Percentiles rank a stretch among this genome's conserved stretches.
Evolutionary conservation across 2,113 vertebrate species (phyloP).

Genomic region (Scomber scombrus): DNA sequence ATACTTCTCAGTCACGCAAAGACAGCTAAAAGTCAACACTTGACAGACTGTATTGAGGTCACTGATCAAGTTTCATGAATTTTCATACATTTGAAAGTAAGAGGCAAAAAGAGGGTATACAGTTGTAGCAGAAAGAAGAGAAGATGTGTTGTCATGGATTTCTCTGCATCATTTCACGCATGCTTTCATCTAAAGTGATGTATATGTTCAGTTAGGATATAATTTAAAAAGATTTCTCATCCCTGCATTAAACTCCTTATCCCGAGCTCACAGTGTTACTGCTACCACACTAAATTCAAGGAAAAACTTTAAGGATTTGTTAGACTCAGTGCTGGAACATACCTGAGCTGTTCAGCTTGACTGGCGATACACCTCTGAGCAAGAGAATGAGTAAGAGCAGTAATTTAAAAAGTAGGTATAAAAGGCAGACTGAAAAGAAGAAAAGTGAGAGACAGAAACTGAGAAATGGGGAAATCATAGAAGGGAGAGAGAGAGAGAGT

Average conservation of each 20-base stretch:
- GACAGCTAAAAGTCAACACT: not conserved
- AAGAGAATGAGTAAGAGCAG: not conserved
- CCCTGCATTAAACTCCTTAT: not conserved
- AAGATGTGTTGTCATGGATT: not conserved
- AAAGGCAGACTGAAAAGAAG: not conserved
- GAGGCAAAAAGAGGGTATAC: not conserved
- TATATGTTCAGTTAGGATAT: not conserved
- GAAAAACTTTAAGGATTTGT: conserved; percentile 3
- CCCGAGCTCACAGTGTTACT: not conserved
- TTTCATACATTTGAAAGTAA: not conserved
- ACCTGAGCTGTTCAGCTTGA: not conserved
- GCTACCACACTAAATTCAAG: accelerated
- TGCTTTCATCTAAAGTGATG: not conserved
- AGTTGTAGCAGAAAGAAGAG: not conserved
- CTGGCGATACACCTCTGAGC: not conserved
- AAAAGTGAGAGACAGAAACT: not conserved
- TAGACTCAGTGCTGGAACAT: not conserved
- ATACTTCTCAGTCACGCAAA: not conserved
- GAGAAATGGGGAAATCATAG: not conserved
- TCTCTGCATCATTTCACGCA: not conserved
- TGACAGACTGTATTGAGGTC: not conserved
- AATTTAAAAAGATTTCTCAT: not conserved
- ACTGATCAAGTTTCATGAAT: conserved; percentile 12
- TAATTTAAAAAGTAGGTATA: not conserved
- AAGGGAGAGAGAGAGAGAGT: not conserved